Evolutionary conservation across 2,888 invertebrate species (phyloP), one percentile per base, ranked within the genome.

Genomic region (Nudaria mundana): DNA sequence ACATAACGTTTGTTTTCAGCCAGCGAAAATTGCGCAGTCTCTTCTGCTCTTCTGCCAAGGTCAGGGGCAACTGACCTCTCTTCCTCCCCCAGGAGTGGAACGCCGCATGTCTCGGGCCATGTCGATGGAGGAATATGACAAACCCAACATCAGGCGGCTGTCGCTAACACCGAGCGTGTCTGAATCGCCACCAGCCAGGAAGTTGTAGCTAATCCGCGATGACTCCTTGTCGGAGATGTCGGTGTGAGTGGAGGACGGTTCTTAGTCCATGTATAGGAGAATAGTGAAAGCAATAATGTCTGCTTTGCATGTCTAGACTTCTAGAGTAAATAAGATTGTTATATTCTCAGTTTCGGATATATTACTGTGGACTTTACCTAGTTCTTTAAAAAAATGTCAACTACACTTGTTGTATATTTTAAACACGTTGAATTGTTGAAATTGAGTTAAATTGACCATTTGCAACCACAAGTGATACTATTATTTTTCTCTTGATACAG

Each of bases 11-110:
- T 25, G 20, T 72, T 74, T n/a, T 1, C 89, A 97, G 96, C 96
- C 97, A 6, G 95, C 94, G 16, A 96, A 96, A 76, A 92, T 97
- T 43, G 94, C 96, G 16, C 95, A 96, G 67, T 94, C 95, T 36
- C 91, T 97, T 67, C 90, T 97, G 50, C 91, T 97, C 40, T 96
- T 97, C 90, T 94, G 95, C 84, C 97, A 97, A 77, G 97, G 97
- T 1, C 94, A 95, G 73, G 96, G 97, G 1, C 83, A 93, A 50
- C 90, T 95, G 66, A 95, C 95, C 28, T 95, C 95, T 0, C 92
- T 95, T 26, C 93, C 94, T 1, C 92, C 95, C 79, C 95, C 95
- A 0, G 94, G 95, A 10, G 93, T 96, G 33, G 94, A 94, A 70
- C 91, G 95, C 35, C 91, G 92, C 64, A 89, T 92, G 79, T 91